Evolutionary conservation across 2,888 invertebrate genomes (phyloP).

Genomic region (Metallyticus violacea): DNA sequence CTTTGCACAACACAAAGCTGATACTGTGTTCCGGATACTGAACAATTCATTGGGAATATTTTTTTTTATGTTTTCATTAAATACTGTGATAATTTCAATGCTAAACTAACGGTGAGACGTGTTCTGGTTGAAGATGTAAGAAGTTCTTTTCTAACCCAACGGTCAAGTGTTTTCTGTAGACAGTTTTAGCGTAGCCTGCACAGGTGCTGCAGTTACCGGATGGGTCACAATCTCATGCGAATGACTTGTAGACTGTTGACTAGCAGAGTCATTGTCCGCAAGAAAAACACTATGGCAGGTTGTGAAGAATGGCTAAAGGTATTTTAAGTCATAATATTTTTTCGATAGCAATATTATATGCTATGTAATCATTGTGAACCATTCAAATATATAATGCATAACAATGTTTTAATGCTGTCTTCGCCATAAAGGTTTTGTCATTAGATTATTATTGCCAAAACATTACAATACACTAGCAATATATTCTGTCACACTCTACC

Average conservation of each 20-base stretch:
- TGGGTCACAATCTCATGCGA: background rate
- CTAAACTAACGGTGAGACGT: background rate
- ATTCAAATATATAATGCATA: background rate
- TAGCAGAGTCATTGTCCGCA: background rate
- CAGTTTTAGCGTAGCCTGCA: no score
- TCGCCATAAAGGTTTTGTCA: no score
- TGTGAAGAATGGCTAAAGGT: background rate
- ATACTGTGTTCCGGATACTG: background rate
- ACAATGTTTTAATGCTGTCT: no score
- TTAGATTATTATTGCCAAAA: no score
- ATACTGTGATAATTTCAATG: background rate
- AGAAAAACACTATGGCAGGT: background rate
- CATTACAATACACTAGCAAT: no score
- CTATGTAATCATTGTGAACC: background rate
- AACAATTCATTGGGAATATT: background rate
- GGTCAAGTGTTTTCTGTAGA: background rate
- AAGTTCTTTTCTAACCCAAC: background rate
- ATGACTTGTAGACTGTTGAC: background rate
- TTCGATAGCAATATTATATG: background rate
- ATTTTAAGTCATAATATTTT: background rate
- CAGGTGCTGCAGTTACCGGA: background rate
- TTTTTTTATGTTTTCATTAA: no score
- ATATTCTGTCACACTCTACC: no score
- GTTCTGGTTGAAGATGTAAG: background rate
- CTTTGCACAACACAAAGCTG: background rate